A percentile compares a stretch with the other conserved stretches of the same genome.
Evolutionary conservation across 2,797 vertebrate genomes (phyloP).

Genomic region (Lithobates sylvaticus): DNA sequence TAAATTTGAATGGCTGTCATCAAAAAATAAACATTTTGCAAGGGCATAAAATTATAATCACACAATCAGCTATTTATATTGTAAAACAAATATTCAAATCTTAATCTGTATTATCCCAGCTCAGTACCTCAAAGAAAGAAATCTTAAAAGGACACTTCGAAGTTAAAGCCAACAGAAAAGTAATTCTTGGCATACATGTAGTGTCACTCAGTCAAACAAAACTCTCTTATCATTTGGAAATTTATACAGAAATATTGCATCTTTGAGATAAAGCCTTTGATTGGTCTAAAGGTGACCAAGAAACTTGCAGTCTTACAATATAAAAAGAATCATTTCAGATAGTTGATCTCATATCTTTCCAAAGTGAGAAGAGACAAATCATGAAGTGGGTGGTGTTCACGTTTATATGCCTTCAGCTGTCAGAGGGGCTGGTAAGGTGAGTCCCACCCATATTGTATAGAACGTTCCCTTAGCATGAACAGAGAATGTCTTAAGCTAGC

Average conservation of each 20-base stretch:
- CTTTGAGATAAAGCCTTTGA: constrained; percentile 5
- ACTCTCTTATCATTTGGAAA: constrained; percentile 37
- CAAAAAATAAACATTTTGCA: no score
- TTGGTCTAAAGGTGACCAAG: constrained; percentile 17
- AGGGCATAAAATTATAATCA: background rate
- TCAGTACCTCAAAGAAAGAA: background rate
- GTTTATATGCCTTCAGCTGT: constrained; percentile 72
- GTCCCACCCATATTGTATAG: constrained; percentile 29
- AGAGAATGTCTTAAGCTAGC: background rate
- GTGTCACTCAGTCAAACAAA: background rate
- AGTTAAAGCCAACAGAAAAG: constrained; percentile 23
- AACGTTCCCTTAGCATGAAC: background rate
- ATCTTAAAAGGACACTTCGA: background rate
- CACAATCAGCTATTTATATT: background rate
- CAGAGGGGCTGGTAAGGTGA: constrained; percentile 67
- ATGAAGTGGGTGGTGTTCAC: constrained; percentile 72
- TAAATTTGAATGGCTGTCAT: no score
- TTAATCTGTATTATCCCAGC: background rate
- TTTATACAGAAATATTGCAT: constrained; percentile 12
- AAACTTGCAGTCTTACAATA: background rate
- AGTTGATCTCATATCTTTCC: background rate
- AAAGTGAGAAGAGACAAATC: constrained; percentile 1
- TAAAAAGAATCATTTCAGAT: constrained; percentile 2
- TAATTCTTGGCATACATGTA: constrained; percentile 8
- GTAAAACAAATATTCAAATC: background rate